Conservation (phyloP, 37 sponge, comb jelly and placozoan species). For the Trichoplax adhaerens region DNA sequence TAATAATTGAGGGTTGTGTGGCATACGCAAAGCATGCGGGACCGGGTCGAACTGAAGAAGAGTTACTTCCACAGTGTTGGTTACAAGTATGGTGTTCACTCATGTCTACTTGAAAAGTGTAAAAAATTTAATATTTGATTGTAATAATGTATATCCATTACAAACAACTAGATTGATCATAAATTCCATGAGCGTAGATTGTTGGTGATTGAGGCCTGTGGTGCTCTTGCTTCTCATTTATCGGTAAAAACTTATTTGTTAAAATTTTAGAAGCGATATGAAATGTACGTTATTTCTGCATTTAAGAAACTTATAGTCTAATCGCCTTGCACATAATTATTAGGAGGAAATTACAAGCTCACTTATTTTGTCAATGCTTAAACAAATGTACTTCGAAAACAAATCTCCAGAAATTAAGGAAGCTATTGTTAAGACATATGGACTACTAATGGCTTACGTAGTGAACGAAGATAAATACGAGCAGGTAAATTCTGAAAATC, state of each 20-base stretch:
- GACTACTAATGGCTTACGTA: slow-evolving; percentile 51
- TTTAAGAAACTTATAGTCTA: too few species aligned
- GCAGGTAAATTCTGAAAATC: slow-evolving; percentile 11
- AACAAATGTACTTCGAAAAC: slow-evolving; percentile 56
- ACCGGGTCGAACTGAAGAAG: slow-evolving; percentile 27
- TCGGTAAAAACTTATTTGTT: slow-evolving; percentile 24
- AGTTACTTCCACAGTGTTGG: slow-evolving; percentile 87
- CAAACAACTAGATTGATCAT: slow-evolving; percentile 27
- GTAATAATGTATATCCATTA: not conserved
- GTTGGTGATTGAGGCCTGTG: slow-evolving; percentile 73
- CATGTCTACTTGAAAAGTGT: not conserved
- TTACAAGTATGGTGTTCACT: slow-evolving; percentile 36
- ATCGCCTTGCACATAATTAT: not conserved
- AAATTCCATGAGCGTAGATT: slow-evolving; percentile 56
- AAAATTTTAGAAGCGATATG: not conserved
- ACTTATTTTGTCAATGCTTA: slow-evolving; percentile 62
- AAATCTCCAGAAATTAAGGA: slow-evolving; percentile 57
- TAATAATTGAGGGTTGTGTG: slow-evolving; percentile 69
- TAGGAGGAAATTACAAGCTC: slow-evolving; percentile 63
- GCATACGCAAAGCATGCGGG: slow-evolving; percentile 59
- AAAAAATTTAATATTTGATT: not conserved
- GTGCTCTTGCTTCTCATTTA: slow-evolving; percentile 52
- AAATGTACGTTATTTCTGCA: not conserved
- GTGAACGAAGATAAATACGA: slow-evolving; percentile 66
- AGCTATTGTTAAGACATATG: slow-evolving; percentile 39